These are phyloP conservation scores for Chamaetylas fuelleborni DNA, from an alignment of 2,113 vertebrate species.

Conservation along the genomic window DNA sequence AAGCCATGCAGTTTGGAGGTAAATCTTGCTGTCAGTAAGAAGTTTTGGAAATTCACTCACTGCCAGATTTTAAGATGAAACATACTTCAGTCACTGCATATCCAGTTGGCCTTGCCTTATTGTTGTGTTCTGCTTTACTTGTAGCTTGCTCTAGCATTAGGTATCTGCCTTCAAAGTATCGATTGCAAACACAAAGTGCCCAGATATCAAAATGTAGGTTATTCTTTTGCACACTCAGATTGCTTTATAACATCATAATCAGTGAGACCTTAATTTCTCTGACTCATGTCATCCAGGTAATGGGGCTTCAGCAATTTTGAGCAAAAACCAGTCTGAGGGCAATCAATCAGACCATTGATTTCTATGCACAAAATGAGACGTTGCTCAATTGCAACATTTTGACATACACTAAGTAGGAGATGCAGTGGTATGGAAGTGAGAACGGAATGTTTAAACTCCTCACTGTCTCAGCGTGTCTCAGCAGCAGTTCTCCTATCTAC, in stretches of 20 bases:
- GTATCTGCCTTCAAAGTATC: background rate
- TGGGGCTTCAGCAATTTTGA: background rate
- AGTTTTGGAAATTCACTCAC: background rate
- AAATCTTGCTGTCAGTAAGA: background rate
- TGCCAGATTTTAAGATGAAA: background rate
- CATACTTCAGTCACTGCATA: background rate
- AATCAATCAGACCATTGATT: slow-evolving; percentile 18
- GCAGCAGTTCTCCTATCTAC: background rate
- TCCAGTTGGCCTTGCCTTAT: background rate
- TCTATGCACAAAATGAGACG: background rate
- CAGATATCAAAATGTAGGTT: background rate
- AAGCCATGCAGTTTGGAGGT: background rate
- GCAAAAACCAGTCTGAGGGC: background rate
- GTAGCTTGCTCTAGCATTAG: background rate
- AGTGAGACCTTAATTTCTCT: background rate
- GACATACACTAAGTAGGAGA: background rate
- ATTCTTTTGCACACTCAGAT: background rate
- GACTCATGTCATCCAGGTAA: background rate
- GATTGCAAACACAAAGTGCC: background rate
- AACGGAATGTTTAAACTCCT: background rate
- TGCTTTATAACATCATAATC: background rate
- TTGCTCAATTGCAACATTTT: background rate
- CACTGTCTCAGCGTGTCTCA: background rate
- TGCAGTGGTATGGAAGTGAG: background rate
- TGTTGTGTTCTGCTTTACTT: background rate